These are phyloP conservation scores for Hydropotes inermis DNA, from an alignment of 2,113 vertebrate genomes.

Conservation along the genomic window DNA sequence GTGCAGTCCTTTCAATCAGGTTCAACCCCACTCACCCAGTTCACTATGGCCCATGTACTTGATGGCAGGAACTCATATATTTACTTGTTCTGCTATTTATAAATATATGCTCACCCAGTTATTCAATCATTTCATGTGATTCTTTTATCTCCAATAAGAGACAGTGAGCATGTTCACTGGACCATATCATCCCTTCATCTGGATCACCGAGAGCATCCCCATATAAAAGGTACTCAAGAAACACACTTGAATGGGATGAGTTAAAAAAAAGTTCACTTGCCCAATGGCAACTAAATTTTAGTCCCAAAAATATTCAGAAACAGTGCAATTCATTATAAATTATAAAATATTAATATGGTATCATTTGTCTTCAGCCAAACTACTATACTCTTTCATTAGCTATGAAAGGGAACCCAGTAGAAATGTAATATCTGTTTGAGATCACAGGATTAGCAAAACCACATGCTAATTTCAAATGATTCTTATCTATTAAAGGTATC, in stretches of 20 bases:
- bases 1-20: rapidly evolving
- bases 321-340: background rate
- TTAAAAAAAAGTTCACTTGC: background rate
- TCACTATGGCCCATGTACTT: rapidly evolving
- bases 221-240: background rate
- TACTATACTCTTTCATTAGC: background rate
- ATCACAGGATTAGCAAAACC: background rate
- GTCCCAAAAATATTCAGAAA: background rate
- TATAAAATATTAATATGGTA: background rate
- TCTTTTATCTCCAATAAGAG: background rate
- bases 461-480: background rate
- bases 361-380: background rate
- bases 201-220: background rate
- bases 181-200: background rate
- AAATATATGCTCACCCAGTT: rapidly evolving
- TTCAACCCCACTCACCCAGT: background rate
- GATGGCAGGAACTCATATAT: rapidly evolving
- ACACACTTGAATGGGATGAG: background rate
- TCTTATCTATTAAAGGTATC: background rate
- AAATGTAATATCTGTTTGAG: background rate
- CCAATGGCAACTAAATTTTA: background rate
- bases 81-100: background rate
- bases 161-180: background rate
- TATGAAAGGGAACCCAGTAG: background rate
- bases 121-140: background rate